Evolutionary conservation across 1,140 invertebrate genomes (phyloP), one percentile per base, ranked within the genome.

Genomic region (Oreohelix idahoensis): DNA sequence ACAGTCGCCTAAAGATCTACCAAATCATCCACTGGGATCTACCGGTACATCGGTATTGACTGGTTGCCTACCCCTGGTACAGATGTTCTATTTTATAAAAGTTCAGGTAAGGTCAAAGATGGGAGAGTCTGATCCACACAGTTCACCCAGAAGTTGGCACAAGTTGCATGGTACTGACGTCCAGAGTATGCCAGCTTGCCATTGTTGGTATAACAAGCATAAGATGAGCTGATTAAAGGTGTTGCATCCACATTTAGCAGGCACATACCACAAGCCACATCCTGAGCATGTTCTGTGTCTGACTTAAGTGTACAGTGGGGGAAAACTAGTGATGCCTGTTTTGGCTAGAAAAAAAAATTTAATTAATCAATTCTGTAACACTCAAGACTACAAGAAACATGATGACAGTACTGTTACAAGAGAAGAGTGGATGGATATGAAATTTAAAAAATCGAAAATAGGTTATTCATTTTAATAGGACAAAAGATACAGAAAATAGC

Each of bases 131-230:
- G 93, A 87, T 94, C 94, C 13, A 95, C 94, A 90, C 94, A 94
- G 88, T 95, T 95, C 39, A 95, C 92, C 95, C 95, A 95, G 81
- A 95, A 93, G 91, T 95, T 95, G 36, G 95, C 95, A 92, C 95
- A 95, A 23, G 94, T 93, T 49, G 93, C 91, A 86, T 95, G 95
- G 91, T 95, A 95, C 85, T 93, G 93, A 85, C 94, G 93, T 49
- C 95, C 94, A 70, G 94, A 94, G 84, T 94, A 94, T 83, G 88
- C 92, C 32, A 94, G 86, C 83, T 92, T 93, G 51, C 89, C 11
- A 26, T 36, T 66, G 35, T 39, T 79, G 45, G 39, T 58, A 23
- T 76, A 53, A 58, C 80, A 26, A 17, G 63, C 49, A 51, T 29
- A 42, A 36, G 4, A 29, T 1, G 51, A 53, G 38, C 1, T 32